These are phyloP conservation scores for Temnothorax unifasciatus DNA, from an alignment of 2,888 invertebrate genomes.

Conservation along the genomic window DNA sequence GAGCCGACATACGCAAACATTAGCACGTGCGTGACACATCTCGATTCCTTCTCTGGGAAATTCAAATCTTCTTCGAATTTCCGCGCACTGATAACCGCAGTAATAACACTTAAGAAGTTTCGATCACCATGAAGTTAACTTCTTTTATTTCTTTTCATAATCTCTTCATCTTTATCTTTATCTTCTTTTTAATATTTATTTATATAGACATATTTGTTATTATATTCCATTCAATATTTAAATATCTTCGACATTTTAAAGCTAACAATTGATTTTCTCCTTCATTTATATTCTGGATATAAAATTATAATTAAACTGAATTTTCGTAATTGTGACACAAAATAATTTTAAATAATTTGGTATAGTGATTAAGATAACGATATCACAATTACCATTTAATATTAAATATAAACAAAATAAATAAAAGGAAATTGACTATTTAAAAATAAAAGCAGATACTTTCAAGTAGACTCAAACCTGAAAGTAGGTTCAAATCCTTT, in stretches of 20 bases:
- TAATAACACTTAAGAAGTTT: neutral
- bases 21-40: neutral
- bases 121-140: neutral
- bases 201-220: neutral
- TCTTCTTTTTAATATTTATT: neutral
- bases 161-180: neutral
- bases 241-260: neutral
- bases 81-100: neutral
- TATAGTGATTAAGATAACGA: neutral
- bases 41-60: neutral
- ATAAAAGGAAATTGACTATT: neutral
- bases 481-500: too few species aligned
- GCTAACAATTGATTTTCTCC: neutral
- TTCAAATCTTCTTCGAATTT: neutral
- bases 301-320: conserved; percentile 4
- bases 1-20: neutral
- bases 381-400: neutral
- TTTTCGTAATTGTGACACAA: neutral
- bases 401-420: neutral
- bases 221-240: neutral
- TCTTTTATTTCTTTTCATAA: neutral
- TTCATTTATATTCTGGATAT: neutral
- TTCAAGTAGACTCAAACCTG: too few species aligned
- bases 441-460: too few species aligned
- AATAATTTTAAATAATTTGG: neutral